Evolutionary conservation across 2,113 vertebrate species (phyloP), one percentile per base, ranked within the genome.

Genomic region (Myotis lucifugus): DNA sequence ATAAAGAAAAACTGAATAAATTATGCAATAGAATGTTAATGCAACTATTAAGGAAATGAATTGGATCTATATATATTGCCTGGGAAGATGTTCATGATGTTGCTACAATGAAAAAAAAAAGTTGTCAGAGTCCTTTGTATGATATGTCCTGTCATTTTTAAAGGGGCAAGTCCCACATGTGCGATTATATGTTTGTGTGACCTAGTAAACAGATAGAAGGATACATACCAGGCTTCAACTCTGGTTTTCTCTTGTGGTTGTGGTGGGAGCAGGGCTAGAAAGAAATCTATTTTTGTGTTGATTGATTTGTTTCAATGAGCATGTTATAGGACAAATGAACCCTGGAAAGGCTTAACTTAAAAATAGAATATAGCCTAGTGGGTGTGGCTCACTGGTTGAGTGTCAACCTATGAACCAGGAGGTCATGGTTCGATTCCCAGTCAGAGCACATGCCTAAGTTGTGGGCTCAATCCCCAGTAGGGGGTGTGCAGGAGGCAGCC

Each of bases 1-100:
- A 78, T 40, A 50, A 8, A 64, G 74, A 25, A 78, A 7, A 92
- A n/a, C 37, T 90, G 48, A 92, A 87, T 85, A 87, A 93, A 85
- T 84, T 83, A 73, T 42, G 50, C 61, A 85, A 56, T 76, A 34
- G 10, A 84, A 86, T 94, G 50, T 73, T 67, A 85, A 85, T 8
- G n/a, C 52, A 83, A 77, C 72, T 56, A 52, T 52, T 50, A 61
- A 79, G 37, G 82, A 82, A 85, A 21, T 73, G 27, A 86, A 59
- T 76, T 81, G n/a, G 66, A 54, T 19, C 34, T 81, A 13, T 48
- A 21, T 29, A 25, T 61, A 48, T 54, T 77, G 59, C 52, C 69
- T 2, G 3, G 34, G 25, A 85, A 86, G 74, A 92, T 92, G 48
- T 82, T 91, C 18, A 14, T 48, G 17, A 89, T 32, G 52, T 42